Percentiles rank a stretch among this genome's conserved stretches.
phyloP scores from a whole-genome alignment of 2,113 vertebrate genomes.

The Pedetes capensis region DNA sequence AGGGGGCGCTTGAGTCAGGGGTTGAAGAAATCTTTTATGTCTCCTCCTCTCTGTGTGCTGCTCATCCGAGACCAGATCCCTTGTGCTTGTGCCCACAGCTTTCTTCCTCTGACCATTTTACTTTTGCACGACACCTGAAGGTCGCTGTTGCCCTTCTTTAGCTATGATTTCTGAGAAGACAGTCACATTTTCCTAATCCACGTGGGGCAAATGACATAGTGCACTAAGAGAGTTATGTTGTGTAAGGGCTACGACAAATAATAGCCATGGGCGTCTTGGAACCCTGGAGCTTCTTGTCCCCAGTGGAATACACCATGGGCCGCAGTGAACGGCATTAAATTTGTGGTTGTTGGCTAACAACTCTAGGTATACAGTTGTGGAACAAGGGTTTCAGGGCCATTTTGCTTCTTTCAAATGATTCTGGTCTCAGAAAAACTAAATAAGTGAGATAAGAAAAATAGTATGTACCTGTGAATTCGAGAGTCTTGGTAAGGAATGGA shows the following conservation, averaged over 20 bases:
- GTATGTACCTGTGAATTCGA: not conserved
- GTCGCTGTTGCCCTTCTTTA: constrained; percentile 74
- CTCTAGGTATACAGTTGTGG: not conserved
- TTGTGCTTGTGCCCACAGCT: constrained; percentile 69
- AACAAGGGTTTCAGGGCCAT: not conserved
- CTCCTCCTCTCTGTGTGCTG: constrained; percentile 64
- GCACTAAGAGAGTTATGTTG: not conserved
- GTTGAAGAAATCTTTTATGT: constrained; percentile 49
- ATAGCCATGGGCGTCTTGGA: not conserved
- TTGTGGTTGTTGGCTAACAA: constrained; percentile 45
- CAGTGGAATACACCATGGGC: not conserved
- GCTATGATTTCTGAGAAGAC: constrained; percentile 72
- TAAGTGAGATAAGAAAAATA: constrained; percentile 27
- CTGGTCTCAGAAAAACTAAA: constrained; percentile 22
- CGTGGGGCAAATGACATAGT: constrained; percentile 38
- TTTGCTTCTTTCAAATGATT: constrained; percentile 29
- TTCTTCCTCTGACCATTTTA: constrained; percentile 75
- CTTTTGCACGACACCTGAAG: constrained; percentile 83
- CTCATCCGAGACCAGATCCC: constrained; percentile 70
- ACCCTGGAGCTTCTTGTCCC: constrained; percentile 15
- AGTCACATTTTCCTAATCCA: constrained; percentile 66
- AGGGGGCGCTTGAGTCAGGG: constrained; percentile 60
- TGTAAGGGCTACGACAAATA: not conserved
- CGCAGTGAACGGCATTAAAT: not conserved
- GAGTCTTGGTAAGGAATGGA: constrained; percentile 16